These are phyloP conservation scores for Scolopax mira DNA, from an alignment of 2,113 vertebrate species.

Conservation along the genomic window DNA sequence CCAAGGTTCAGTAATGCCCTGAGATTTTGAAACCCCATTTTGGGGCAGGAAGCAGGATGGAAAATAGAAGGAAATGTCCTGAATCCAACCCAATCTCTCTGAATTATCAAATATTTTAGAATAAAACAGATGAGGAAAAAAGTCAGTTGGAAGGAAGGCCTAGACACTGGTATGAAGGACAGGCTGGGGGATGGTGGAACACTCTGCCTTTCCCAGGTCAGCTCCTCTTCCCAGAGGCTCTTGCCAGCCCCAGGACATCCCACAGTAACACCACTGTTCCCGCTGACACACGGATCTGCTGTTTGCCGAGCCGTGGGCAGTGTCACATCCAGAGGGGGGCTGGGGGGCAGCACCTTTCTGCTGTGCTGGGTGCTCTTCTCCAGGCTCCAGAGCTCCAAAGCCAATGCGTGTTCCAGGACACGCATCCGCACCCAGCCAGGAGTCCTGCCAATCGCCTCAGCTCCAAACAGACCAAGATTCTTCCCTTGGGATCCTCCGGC, in stretches of 20 bases:
- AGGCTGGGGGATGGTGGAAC: not conserved
- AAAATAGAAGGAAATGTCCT: not conserved
- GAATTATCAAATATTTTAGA: not conserved
- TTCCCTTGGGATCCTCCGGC: not conserved
- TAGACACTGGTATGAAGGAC: not conserved
- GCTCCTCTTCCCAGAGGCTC: not conserved
- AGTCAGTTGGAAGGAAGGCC: not conserved
- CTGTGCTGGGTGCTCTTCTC: not conserved
- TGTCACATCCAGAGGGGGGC: not conserved
- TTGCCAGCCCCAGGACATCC: not conserved
- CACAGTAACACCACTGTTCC: not conserved
- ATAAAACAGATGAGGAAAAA: not conserved
- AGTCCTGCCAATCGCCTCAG: not conserved
- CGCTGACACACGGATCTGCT: not conserved
- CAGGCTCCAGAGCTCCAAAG: not conserved
- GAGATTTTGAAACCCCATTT: not conserved
- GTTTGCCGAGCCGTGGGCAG: not conserved
- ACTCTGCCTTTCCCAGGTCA: not conserved
- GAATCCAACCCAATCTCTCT: not conserved
- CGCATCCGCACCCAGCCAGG: accelerated
- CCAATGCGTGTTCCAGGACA: accelerated
- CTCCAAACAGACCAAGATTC: not conserved
- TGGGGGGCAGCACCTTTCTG: not conserved
- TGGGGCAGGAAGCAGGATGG: not conserved
- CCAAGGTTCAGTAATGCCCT: not conserved